These are phyloP conservation scores for Temnothorax longispinosus DNA, from an alignment of 1,140 invertebrate species.

Conservation along the genomic window DNA sequence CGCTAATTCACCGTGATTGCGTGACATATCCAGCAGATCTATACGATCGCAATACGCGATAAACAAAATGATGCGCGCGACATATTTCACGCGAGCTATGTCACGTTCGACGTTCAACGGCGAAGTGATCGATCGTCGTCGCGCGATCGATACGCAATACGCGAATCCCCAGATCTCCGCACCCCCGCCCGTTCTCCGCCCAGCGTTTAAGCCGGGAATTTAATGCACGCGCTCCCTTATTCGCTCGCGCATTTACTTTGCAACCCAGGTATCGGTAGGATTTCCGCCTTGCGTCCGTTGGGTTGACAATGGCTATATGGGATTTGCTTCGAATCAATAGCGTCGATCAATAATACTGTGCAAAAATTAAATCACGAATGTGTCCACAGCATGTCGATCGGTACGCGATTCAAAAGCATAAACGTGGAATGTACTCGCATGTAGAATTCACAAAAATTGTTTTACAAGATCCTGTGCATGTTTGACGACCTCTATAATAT, in stretches of 20 bases:
- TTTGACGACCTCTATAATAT: background rate
- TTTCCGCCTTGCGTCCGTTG: background rate
- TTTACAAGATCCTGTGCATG: background rate
- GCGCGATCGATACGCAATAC: background rate
- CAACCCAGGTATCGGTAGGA: background rate
- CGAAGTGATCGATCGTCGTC: background rate
- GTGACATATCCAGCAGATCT: conserved; percentile 1
- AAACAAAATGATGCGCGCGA: conserved; percentile 21
- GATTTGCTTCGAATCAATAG: background rate
- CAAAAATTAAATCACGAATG: background rate
- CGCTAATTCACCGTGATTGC: conserved; percentile 4
- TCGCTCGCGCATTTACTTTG: background rate
- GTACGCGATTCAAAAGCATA: background rate
- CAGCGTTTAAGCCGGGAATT: background rate
- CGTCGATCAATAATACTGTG: background rate
- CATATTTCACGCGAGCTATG: background rate
- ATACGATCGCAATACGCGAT: background rate
- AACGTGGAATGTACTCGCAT: too few species aligned
- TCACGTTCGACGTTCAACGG: background rate
- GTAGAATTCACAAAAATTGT: too few species aligned
- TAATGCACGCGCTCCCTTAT: background rate
- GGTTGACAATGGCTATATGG: background rate
- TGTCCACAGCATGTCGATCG: background rate
- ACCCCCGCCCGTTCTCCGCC: background rate
- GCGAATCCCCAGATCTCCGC: background rate